Evolutionary conservation across 2,113 vertebrate species (phyloP), one percentile per base, ranked within the genome.

Genomic region (Ptyas mucosa): DNA sequence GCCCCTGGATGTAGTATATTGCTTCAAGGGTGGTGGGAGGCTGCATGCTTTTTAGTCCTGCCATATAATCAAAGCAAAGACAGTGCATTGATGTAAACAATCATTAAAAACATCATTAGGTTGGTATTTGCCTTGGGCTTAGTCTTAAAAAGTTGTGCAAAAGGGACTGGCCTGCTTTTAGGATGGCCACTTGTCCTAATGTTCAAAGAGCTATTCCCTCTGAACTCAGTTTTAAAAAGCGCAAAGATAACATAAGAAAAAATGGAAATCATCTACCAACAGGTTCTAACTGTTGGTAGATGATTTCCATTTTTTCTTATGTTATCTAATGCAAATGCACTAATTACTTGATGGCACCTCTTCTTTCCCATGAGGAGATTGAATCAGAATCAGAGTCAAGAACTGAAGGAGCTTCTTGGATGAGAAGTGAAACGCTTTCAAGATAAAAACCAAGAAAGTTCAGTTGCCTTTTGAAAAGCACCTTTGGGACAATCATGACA

Each of bases 81-180:
- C 39, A 91, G 39, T 18, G 12, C 55, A 57, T 54, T n/a, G 81
- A 26, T n/a, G 53, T 58, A 86, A 91, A 85, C 75, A 91, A 39
- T 57, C 55, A 86, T 85, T 91, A 91, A 91, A 52, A 49, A 39
- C 57, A 5, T 86, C 54, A 91, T 91, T 86, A 49, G 39, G 90
- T 58, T 58, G 81, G 90, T 86, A 58, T 91, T 91, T 58, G 81
- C 90, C 90, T 91, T 57, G 90, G 75, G 90, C 85, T 87, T 34
- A 23, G 7, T n/a, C 2, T 29, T 87, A 21, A 81, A 81, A 15
- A 90, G 61, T 29, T 34, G 29, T 52, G 20, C 49, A 52, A 53
- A 75, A 49, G 5, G 34, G 20, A 23, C 49, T 54, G 39, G 29
- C 29, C 24, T 39, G 18, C n/a, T 90, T 20, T 20, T 24, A n/a